Conservation (phyloP, 2,113 vertebrate genomes). For the Centropristis striata region DNA sequence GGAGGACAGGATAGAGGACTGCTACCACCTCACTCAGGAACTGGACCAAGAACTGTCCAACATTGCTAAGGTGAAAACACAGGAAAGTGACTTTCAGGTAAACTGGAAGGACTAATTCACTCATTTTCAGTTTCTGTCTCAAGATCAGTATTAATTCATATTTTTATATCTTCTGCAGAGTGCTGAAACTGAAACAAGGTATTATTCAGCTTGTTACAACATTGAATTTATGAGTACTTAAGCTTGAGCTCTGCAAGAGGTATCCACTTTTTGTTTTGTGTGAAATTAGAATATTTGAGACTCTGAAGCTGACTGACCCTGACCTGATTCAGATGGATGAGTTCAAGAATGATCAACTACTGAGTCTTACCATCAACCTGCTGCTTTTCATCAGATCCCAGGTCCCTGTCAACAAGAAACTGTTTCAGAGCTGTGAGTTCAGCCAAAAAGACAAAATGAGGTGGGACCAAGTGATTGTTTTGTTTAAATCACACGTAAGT, state of each 20-base stretch:
- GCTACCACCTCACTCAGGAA: conserved; percentile 68
- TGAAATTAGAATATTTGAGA: conserved; percentile 62
- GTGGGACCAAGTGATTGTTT: no score
- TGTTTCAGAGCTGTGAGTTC: conserved; percentile 81
- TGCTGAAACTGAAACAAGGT: conserved; percentile 69
- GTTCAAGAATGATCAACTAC: conserved; percentile 76
- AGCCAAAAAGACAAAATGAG: not conserved
- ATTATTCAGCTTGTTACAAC: not conserved
- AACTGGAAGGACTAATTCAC: not conserved
- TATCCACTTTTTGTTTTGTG: not conserved
- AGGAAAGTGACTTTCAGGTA: conserved; percentile 7
- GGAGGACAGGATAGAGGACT: conserved; percentile 70
- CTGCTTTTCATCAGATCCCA: conserved; percentile 81
- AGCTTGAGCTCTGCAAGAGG: not conserved
- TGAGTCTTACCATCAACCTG: conserved; percentile 75
- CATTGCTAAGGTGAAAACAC: conserved; percentile 29
- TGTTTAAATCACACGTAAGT: no score
- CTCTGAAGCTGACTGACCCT: conserved; percentile 68
- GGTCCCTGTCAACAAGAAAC: conserved; percentile 78
- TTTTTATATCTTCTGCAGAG: conserved; percentile 39
- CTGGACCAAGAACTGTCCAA: conserved; percentile 67
- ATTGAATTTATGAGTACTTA: not conserved
- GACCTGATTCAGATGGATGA: conserved; percentile 74
- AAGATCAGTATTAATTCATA: no score
- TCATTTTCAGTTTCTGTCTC: no score